Evolutionary conservation across 2,888 invertebrate species (phyloP).

Genomic region (Agonopterix subpropinquella): DNA sequence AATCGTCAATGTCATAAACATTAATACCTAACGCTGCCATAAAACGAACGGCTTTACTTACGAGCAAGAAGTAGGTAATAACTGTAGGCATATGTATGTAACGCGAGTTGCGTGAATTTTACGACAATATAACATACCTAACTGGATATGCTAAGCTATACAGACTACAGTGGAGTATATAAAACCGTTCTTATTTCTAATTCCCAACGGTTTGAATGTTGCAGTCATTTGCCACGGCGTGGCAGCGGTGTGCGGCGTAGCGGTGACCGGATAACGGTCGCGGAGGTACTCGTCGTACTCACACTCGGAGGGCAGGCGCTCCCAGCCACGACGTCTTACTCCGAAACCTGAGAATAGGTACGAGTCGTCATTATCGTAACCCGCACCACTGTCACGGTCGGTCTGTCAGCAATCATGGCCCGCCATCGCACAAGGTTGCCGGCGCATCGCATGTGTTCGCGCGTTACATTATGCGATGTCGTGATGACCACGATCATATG

Average conservation of each 20-base stretch:
- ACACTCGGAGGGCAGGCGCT: conserved; percentile 43
- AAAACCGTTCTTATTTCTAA: conserved; percentile 36
- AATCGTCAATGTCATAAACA: neutral
- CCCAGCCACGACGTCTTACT: conserved; percentile 30
- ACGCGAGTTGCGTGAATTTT: conserved; percentile 13
- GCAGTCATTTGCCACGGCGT: conserved; percentile 38
- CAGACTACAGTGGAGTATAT: conserved; percentile 13
- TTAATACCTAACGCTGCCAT: neutral
- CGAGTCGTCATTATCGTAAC: conserved; percentile 55
- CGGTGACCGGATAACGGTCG: conserved; percentile 69
- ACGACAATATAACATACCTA: conserved; percentile 14
- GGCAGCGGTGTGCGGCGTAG: conserved; percentile 40
- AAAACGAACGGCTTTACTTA: too few species aligned
- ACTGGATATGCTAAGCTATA: conserved; percentile 13
- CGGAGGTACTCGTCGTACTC: conserved; percentile 51
- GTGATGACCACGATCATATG: conserved; percentile 27
- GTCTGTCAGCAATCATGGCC: conserved; percentile 41
- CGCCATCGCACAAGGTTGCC: conserved; percentile 61
- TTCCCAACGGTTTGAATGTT: conserved; percentile 43
- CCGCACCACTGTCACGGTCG: conserved; percentile 68
- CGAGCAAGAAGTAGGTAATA: neutral
- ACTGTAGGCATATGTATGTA: conserved; percentile 5
- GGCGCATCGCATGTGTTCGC: conserved; percentile 41
- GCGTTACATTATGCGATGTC: conserved; percentile 51
- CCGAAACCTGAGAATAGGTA: conserved; percentile 27